phyloP scores from a whole-genome alignment of 2,113 vertebrate genomes.

The Cinclus mexicanus region DNA sequence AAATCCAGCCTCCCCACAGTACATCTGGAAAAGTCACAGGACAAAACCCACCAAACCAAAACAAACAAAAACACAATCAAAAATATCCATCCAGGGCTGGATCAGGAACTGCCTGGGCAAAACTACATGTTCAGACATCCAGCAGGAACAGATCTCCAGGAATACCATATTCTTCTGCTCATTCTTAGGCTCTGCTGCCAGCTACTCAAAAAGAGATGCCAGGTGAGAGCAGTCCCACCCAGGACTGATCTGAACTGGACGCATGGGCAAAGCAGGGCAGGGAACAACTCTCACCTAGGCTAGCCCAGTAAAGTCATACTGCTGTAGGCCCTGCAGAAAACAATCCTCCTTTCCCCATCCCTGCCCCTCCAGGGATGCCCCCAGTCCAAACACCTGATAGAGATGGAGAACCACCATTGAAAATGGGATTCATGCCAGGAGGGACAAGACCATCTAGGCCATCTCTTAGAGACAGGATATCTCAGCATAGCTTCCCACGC shows the following conservation, averaged over 20 bases:
- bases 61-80: background rate
- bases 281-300: background rate
- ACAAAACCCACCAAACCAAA: background rate
- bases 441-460: conserved; percentile 1
- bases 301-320: background rate
- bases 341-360: background rate
- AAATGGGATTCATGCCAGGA: background rate
- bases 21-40: background rate
- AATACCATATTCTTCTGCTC: background rate
- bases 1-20: background rate
- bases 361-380: background rate
- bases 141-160: background rate
- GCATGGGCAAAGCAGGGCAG: accelerated
- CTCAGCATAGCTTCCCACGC: background rate
- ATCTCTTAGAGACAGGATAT: background rate
- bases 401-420: background rate
- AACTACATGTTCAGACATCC: background rate
- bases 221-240: background rate
- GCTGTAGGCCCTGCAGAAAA: background rate
- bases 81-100: background rate
- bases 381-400: background rate
- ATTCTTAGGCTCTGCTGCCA: background rate
- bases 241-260: background rate
- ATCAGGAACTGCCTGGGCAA: background rate
- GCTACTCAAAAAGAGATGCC: accelerated